phyloP scores from a whole-genome alignment of 1,140 invertebrate genomes.

The Ceratitis capitata region DNA sequence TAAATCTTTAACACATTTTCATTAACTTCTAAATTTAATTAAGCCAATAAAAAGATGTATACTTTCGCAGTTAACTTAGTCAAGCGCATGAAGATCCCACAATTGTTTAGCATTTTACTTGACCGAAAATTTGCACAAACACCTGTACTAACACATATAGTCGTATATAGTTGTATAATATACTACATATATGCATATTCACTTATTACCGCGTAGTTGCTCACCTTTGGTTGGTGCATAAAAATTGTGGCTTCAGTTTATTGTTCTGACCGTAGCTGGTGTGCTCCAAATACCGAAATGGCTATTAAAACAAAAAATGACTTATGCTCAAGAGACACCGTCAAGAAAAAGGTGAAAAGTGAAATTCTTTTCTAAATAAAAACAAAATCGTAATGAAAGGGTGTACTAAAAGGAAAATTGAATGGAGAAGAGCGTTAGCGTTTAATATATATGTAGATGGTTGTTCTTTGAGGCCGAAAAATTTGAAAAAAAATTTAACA shows the following conservation, averaged over 20 bases:
- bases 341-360: not conserved
- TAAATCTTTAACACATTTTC: not conserved
- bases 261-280: slow-evolving; percentile 23
- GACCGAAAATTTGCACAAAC: not conserved
- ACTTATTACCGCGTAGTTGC: not conserved
- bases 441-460: no score
- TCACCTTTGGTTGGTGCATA: slow-evolving; percentile 15
- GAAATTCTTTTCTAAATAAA: slow-evolving; percentile 22
- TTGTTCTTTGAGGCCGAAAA: no score
- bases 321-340: slow-evolving; percentile 9
- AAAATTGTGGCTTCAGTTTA: slow-evolving; percentile 23
- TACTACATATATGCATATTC: not conserved
- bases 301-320: slow-evolving; percentile 26
- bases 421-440: not conserved
- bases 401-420: slow-evolving; percentile 7
- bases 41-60: not conserved
- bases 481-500: no score
- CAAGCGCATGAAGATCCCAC: not conserved
- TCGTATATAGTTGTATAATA: no score
- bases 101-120: not conserved
- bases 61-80: not conserved
- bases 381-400: slow-evolving; percentile 25
- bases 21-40: slow-evolving; percentile 23
- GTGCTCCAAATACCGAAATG: slow-evolving; percentile 12
- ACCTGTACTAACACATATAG: not conserved